phyloP scores from a whole-genome alignment of 2,797 vertebrate genomes.

The Microtus agrestis region DNA sequence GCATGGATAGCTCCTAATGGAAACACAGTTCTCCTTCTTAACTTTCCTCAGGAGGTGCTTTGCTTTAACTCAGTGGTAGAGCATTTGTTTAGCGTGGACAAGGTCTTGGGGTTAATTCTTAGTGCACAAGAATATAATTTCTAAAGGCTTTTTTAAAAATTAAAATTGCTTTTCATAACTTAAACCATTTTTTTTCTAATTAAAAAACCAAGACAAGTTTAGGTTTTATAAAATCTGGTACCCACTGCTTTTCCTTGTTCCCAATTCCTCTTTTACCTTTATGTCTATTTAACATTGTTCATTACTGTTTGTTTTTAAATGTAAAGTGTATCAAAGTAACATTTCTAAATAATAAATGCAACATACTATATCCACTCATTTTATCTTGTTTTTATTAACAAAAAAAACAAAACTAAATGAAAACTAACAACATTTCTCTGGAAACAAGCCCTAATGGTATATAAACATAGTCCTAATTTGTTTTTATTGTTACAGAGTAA shows the following conservation, averaged over 20 bases:
- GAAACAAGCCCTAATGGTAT: neutral
- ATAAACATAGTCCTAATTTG: neutral
- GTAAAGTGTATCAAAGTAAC: neutral
- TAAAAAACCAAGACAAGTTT: neutral
- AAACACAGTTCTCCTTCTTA: neutral
- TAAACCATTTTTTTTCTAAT: slow-evolving; percentile 4
- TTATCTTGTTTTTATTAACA: neutral
- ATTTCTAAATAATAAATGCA: neutral
- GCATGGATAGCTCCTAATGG: neutral
- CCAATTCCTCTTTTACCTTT: neutral
- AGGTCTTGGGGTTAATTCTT: neutral
- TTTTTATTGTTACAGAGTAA: slow-evolving; percentile 2
- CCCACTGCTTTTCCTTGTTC: neutral
- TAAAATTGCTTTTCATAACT: neutral
- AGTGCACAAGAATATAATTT: neutral
- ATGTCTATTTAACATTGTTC: neutral
- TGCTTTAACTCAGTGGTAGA: neutral
- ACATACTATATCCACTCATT: neutral
- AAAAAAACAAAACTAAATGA: neutral
- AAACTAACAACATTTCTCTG: neutral
- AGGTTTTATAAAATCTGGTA: neutral
- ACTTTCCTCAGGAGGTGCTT: neutral
- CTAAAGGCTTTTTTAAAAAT: neutral
- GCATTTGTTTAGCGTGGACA: neutral
- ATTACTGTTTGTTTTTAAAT: neutral